Conservation (phyloP, 2,113 vertebrate genomes). For the Furnarius figulus region DNA sequence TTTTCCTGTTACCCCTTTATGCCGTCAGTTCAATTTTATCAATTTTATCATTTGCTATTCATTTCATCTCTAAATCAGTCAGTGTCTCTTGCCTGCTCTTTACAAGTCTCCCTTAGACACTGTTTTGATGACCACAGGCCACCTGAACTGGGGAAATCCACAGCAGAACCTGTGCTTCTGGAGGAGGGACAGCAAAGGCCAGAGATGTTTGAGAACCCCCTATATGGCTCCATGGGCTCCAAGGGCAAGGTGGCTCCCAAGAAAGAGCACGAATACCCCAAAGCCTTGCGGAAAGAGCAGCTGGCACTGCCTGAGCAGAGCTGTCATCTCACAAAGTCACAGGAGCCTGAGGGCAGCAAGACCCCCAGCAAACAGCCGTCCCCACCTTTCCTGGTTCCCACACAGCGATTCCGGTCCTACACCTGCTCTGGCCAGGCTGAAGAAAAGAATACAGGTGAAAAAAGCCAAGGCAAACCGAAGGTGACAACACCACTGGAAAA, state of each 20-base stretch:
- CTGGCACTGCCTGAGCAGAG: constrained; percentile 63
- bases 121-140: constrained; percentile 15
- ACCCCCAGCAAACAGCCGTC: constrained; percentile 41
- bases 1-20: background rate
- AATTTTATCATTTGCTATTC: background rate
- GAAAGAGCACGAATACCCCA: constrained; percentile 81
- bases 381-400: constrained; percentile 72
- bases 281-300: constrained; percentile 75
- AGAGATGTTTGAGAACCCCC: constrained; percentile 95
- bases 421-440: constrained; percentile 80
- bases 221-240: constrained; percentile 83
- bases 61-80: background rate
- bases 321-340: constrained; percentile 67
- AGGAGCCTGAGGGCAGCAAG: constrained; percentile 76
- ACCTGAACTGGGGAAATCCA: constrained; percentile 50
- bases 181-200: constrained; percentile 74
- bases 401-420: constrained; percentile 83
- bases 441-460: constrained; percentile 51
- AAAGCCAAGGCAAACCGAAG: constrained; percentile 75
- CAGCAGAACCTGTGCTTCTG: constrained; percentile 8
- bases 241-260: constrained; percentile 50
- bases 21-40: background rate
- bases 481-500: constrained; percentile 6
- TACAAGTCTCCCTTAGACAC: background rate
- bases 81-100: background rate